Conservation (phyloP, 2,113 vertebrate genomes). For the Grus americana region DNA sequence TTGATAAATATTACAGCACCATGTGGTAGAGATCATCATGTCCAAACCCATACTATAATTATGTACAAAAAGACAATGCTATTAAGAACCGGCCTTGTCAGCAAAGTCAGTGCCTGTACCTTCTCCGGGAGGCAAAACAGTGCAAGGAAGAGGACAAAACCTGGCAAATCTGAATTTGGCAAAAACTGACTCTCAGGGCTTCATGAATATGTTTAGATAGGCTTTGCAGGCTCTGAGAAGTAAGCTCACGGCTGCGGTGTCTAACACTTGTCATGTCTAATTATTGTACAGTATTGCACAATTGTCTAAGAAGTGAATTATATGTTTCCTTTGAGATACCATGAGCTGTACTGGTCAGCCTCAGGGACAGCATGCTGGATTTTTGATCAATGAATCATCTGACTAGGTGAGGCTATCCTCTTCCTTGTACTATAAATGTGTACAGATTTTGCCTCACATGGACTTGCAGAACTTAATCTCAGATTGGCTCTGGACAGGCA, state of each 20-base stretch:
- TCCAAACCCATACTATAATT: not conserved
- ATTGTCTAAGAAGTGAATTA: not conserved
- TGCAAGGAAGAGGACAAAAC: not conserved
- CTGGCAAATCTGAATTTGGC: not conserved
- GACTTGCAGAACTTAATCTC: not conserved
- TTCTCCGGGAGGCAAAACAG: not conserved
- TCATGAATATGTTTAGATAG: not conserved
- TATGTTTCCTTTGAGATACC: not conserved
- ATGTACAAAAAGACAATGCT: constrained; percentile 3
- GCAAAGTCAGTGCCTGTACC: not conserved
- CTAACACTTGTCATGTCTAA: not conserved
- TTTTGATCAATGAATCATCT: not conserved
- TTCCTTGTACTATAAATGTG: not conserved
- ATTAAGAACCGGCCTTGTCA: not conserved
- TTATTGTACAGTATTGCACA: not conserved
- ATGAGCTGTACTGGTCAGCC: not conserved
- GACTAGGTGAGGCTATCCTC: not conserved
- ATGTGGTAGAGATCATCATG: not conserved
- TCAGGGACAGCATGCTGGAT: not conserved
- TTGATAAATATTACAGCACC: not conserved
- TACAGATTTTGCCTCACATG: not conserved
- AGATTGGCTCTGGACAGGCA: not conserved
- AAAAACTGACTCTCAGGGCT: not conserved
- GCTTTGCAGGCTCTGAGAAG: not conserved
- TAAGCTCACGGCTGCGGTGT: not conserved